A percentile compares a stretch with the other conserved stretches of the same genome.
These are phyloP conservation scores for Drosophila silvestris DNA, from an alignment of 2,888 invertebrate genomes.

Conservation along the genomic window DNA sequence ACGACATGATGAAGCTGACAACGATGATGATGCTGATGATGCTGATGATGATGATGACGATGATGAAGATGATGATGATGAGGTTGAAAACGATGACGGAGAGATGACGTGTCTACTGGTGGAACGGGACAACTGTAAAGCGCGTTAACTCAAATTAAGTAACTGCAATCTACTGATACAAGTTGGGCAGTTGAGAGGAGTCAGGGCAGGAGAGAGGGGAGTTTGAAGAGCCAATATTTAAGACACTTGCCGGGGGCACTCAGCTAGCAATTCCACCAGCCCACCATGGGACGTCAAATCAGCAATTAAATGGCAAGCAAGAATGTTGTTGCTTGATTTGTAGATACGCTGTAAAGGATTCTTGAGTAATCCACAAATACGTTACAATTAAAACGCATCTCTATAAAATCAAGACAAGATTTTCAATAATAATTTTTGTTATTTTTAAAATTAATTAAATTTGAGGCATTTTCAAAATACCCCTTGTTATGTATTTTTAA, in stretches of 20 bases:
- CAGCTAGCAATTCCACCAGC: constrained; percentile 18
- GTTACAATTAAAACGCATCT: neutral
- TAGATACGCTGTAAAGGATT: neutral
- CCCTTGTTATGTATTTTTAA: neutral
- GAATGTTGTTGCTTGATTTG: neutral
- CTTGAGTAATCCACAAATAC: no score
- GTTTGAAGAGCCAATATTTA: constrained; percentile 11
- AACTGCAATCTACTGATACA: constrained; percentile 75
- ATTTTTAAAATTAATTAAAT: neutral
- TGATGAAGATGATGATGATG: neutral
- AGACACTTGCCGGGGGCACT: constrained; percentile 16
- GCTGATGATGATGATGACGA: neutral
- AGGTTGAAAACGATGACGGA: constrained; percentile 7
- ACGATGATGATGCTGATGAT: constrained; percentile 6
- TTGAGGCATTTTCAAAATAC: neutral
- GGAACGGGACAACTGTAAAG: constrained; percentile 59
- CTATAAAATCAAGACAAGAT: neutral
- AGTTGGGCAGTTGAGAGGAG: neutral
- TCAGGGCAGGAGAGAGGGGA: neutral
- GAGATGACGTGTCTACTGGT: constrained; percentile 14
- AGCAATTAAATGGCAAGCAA: constrained; percentile 30
- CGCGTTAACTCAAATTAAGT: constrained; percentile 78
- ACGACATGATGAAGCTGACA: constrained; percentile 38
- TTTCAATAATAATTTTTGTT: neutral
- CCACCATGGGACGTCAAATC: constrained; percentile 34